These are phyloP conservation scores for Epirrhoe tristata DNA, from an alignment of 2,888 invertebrate species.

Conservation along the genomic window DNA sequence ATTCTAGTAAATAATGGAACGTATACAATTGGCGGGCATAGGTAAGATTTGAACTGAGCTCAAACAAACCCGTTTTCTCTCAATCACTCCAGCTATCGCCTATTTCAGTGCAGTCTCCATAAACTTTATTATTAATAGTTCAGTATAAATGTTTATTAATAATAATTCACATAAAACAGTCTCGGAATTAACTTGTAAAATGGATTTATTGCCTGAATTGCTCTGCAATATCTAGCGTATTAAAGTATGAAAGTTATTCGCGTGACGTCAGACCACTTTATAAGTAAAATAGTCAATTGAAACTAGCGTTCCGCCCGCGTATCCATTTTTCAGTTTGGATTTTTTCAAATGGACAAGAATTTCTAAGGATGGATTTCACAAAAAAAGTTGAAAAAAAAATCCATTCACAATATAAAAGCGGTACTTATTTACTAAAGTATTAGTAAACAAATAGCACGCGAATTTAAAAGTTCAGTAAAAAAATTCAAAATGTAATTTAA, in stretches of 20 bases:
- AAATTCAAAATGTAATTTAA: neutral
- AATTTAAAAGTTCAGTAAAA: neutral
- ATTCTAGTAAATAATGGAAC: too few relatives aligned
- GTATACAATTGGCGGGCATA: too few relatives aligned
- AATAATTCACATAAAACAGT: constrained; percentile 33
- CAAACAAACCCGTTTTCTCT: constrained; percentile 5
- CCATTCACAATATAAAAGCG: too few relatives aligned
- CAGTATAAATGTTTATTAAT: constrained; percentile 35
- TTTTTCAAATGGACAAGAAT: too few relatives aligned
- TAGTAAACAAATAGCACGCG: neutral
- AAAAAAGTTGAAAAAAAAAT: too few relatives aligned
- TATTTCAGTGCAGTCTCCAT: constrained; percentile 14
- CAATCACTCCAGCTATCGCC: neutral
- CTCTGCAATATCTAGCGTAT: constrained; percentile 21
- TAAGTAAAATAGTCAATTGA: neutral
- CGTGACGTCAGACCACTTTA: constrained; percentile 3
- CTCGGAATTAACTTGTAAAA: constrained; percentile 38
- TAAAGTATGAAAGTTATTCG: constrained; percentile 31
- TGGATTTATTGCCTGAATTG: constrained; percentile 34
- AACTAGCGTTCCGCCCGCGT: too few relatives aligned
- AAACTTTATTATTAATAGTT: constrained; percentile 25
- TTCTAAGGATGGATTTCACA: too few relatives aligned
- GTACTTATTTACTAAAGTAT: neutral
- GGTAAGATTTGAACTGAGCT: too few relatives aligned
- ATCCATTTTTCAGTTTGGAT: too few relatives aligned